phyloP scores from a whole-genome alignment of 2,888 invertebrate genomes.

The Drosophila anceps region DNA sequence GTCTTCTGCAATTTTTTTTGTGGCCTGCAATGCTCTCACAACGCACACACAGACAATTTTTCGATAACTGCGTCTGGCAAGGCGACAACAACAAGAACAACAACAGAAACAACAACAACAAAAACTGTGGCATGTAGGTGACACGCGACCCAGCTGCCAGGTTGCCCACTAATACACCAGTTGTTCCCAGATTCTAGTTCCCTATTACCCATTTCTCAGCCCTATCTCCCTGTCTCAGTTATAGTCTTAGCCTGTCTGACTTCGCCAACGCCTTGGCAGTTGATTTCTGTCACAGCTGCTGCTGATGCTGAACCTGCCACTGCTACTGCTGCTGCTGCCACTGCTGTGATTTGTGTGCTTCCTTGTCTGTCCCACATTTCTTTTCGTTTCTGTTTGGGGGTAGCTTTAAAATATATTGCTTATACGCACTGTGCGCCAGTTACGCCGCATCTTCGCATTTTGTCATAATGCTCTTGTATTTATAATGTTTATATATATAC shows the following conservation, averaged over 20 bases:
- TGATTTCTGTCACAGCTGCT: conserved; percentile 78
- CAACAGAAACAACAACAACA: conserved; percentile 14
- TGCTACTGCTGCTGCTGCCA: conserved; percentile 54
- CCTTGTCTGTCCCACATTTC: conserved; percentile 16
- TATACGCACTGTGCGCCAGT: conserved; percentile 60
- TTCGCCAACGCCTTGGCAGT: conserved; percentile 72
- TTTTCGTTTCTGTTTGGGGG: conserved; percentile 21
- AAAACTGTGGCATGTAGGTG: conserved; percentile 37
- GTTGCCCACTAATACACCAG: conserved; percentile 5
- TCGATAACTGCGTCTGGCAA: conserved; percentile 37
- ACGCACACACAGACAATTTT: conserved; percentile 33
- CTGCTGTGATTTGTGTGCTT: conserved; percentile 70
- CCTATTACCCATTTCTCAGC: conserved; percentile 9
- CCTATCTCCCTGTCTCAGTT: conserved; percentile 35
- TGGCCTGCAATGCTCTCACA: conserved; percentile 56
- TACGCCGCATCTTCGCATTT: conserved; percentile 35
- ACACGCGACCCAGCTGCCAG: conserved; percentile 42
- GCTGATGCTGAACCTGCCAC: conserved; percentile 22
- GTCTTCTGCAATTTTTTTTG: conserved; percentile 68
- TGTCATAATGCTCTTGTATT: conserved; percentile 46
- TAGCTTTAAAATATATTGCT: conserved; percentile 68
- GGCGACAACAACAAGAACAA: conserved; percentile 32
- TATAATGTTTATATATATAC: conserved; percentile 19
- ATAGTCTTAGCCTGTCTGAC: conserved; percentile 43
- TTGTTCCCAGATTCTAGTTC: conserved; percentile 3